These are phyloP conservation scores for Aphyosemion australe DNA, from an alignment of 2,113 vertebrate genomes.

Conservation along the genomic window DNA sequence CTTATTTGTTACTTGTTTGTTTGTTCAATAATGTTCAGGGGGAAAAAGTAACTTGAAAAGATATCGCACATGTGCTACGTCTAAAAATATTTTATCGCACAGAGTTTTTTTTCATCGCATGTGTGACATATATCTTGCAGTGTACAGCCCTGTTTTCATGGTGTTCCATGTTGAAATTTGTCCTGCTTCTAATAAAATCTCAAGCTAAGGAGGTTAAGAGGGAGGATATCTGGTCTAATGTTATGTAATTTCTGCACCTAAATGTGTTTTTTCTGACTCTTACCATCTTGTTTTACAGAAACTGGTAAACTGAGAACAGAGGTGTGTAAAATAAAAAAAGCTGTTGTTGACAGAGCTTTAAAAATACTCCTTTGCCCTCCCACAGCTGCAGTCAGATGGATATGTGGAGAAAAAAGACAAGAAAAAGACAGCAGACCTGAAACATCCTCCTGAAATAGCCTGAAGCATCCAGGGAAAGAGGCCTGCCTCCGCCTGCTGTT, in stretches of 20 bases:
- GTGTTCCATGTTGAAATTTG: background rate
- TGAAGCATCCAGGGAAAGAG: slow-evolving; percentile 59
- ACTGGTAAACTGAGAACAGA: slow-evolving; percentile 36
- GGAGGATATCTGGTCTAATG: slow-evolving; percentile 1
- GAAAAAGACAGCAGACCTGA: slow-evolving; percentile 63
- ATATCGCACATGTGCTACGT: too few relatives aligned
- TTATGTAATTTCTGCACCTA: slow-evolving; percentile 22
- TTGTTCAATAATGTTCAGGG: too few relatives aligned
- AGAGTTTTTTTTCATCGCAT: too few relatives aligned
- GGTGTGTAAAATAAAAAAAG: slow-evolving; percentile 17
- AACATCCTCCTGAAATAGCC: slow-evolving; percentile 72
- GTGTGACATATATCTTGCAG: too few relatives aligned
- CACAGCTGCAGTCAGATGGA: slow-evolving; percentile 57
- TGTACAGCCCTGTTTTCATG: too few relatives aligned
- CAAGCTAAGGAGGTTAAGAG: background rate
- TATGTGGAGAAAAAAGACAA: slow-evolving; percentile 43
- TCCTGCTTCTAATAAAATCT: background rate
- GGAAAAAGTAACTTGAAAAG: too few relatives aligned
- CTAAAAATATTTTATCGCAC: too few relatives aligned
- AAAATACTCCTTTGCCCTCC: slow-evolving; percentile 64
- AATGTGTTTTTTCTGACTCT: slow-evolving; percentile 9
- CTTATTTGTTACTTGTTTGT: too few relatives aligned
- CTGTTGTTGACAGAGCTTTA: slow-evolving; percentile 41
- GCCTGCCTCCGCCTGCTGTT: slow-evolving; percentile 60
- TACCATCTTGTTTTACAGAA: slow-evolving; percentile 26